Evolutionary conservation across 2,113 vertebrate species (phyloP).

Genomic region (Aythya baeri): DNA sequence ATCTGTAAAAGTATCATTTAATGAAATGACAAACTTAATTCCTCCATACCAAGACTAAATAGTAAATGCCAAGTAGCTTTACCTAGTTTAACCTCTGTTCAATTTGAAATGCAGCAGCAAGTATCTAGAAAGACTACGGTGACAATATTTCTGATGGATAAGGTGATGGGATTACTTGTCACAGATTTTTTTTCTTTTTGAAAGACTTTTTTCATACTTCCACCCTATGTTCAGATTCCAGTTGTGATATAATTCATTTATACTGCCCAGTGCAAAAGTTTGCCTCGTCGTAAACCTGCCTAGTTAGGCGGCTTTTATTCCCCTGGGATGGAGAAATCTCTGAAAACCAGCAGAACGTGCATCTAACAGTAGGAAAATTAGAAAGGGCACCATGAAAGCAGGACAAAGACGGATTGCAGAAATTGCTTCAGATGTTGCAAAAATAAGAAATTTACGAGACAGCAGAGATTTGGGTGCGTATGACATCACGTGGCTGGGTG

Average conservation of each 20-base stretch:
- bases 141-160: background rate
- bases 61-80: background rate
- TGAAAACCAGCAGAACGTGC: background rate
- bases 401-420: slow-evolving; percentile 12
- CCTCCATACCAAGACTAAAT: background rate
- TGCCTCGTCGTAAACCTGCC: slow-evolving; percentile 24
- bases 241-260: background rate
- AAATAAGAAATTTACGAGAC: background rate
- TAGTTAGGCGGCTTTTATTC: slow-evolving; percentile 8
- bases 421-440: slow-evolving; percentile 19
- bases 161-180: background rate
- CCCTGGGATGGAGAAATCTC: background rate
- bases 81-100: background rate
- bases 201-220: background rate
- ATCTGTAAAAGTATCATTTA: background rate
- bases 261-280: background rate
- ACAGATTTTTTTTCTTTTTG: background rate
- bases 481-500: background rate
- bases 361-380: slow-evolving; percentile 4
- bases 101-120: background rate
- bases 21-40: background rate
- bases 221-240: background rate
- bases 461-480: background rate
- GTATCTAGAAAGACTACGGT: background rate
- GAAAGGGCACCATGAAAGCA: background rate